phyloP scores from a whole-genome alignment of 2,113 vertebrate genomes.

The Syngnathus scovelli region DNA sequence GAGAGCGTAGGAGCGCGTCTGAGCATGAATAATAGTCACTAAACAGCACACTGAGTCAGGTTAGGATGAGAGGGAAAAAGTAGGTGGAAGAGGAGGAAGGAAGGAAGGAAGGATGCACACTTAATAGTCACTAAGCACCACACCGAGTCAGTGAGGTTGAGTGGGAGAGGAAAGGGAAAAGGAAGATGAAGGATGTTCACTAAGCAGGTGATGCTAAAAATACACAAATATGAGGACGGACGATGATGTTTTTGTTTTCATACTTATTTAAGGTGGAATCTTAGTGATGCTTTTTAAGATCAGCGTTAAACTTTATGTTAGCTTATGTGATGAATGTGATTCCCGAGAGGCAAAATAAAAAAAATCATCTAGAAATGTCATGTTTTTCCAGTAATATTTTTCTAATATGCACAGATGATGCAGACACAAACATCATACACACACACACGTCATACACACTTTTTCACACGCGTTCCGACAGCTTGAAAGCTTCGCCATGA shows the following conservation, averaged over 20 bases:
- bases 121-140: conserved; percentile 16
- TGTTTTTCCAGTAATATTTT: neutral
- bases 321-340: neutral
- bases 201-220: conserved; percentile 27
- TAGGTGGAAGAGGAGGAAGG: neutral
- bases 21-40: conserved; percentile 30
- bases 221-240: neutral
- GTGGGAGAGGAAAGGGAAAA: conserved; percentile 15
- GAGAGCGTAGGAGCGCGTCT: conserved; percentile 44
- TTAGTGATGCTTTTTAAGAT: too few species aligned
- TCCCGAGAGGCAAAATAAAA: neutral
- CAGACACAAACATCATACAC: neutral
- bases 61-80: neutral
- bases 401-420: neutral
- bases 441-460: conserved; percentile 1
- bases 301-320: too few species aligned
- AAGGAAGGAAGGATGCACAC: conserved; percentile 12
- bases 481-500: conserved; percentile 40
- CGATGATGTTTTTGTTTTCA: neutral
- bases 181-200: conserved; percentile 22
- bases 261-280: neutral
- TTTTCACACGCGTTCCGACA: conserved; percentile 13
- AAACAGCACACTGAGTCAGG: neutral
- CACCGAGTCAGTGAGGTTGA: conserved; percentile 52
- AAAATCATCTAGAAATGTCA: neutral